Conservation (phyloP, 2,888 invertebrate species). For the Apodemia duryi region DNA sequence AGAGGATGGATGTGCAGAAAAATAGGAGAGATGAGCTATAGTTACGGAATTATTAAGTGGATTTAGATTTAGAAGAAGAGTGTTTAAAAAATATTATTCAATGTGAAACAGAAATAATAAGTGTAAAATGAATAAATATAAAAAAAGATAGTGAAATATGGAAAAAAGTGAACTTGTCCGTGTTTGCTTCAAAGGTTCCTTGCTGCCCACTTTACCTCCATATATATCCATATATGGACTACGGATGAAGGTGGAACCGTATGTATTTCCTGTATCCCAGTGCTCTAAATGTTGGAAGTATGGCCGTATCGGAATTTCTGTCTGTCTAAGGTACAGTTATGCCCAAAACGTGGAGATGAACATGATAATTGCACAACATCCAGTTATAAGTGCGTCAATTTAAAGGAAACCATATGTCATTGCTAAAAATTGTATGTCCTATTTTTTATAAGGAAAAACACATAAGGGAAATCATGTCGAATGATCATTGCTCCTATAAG, state of each 20-base stretch:
- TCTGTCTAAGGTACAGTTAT: background rate
- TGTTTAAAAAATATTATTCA: background rate
- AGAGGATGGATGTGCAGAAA: background rate
- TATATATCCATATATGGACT: too few species aligned
- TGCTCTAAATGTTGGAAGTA: constrained; percentile 3
- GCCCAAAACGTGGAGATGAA: background rate
- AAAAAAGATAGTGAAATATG: background rate
- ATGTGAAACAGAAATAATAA: too few species aligned
- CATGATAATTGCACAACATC: background rate
- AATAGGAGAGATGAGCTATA: background rate
- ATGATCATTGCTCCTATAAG: constrained; percentile 1
- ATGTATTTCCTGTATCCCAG: background rate
- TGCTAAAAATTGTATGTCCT: background rate
- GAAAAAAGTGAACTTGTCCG: background rate
- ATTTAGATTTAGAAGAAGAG: background rate
- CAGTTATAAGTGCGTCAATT: background rate
- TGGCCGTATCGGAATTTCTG: background rate
- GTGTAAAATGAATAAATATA: background rate
- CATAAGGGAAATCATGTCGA: background rate
- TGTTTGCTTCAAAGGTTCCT: background rate
- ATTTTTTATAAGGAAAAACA: background rate
- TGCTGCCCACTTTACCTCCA: background rate
- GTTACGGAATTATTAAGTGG: background rate
- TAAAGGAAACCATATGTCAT: background rate
- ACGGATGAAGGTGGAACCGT: background rate